A percentile compares a stretch with the other conserved stretches of the same genome.
These are phyloP conservation scores for Paramacrobiotus metropolitanus DNA, from an alignment of 1,140 invertebrate genomes.

Conservation along the genomic window DNA sequence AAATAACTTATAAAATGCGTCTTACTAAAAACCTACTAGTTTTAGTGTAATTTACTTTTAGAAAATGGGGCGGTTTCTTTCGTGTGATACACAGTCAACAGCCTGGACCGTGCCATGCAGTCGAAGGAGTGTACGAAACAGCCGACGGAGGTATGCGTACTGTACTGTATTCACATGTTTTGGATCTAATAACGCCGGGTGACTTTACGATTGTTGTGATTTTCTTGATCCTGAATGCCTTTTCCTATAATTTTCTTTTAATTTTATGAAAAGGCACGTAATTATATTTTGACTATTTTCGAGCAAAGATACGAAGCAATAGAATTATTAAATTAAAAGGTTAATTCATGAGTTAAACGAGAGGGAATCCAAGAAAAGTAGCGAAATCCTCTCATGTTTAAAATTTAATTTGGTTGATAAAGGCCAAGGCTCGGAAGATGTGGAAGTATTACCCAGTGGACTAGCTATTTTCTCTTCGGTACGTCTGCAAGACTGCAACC, in stretches of 20 bases:
- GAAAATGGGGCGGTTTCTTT: neutral
- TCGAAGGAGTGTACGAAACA: neutral
- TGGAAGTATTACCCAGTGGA: neutral
- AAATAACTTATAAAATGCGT: too few relatives aligned
- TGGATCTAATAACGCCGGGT: neutral
- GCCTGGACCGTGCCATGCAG: neutral
- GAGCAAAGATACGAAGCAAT: too few relatives aligned
- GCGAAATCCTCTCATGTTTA: too few relatives aligned
- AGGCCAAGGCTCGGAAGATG: conserved; percentile 3
- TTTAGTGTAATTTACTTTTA: neutral
- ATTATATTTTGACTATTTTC: neutral
- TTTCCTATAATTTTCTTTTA: too few relatives aligned
- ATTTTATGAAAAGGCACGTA: neutral
- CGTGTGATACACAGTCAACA: neutral
- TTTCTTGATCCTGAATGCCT: too few relatives aligned
- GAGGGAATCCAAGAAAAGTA: too few relatives aligned
- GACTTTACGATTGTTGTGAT: too few relatives aligned
- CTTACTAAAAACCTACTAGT: too few relatives aligned
- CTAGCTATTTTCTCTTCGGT: neutral
- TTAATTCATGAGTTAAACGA: neutral
- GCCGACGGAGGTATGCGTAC: neutral
- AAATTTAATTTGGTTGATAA: too few relatives aligned
- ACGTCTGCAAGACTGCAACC: too few relatives aligned
- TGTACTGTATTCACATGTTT: too few relatives aligned
- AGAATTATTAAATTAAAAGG: neutral